Evolutionary conservation across 2,113 vertebrate genomes (phyloP), one percentile per base, ranked within the genome.

Genomic region (Helogale parvula): DNA sequence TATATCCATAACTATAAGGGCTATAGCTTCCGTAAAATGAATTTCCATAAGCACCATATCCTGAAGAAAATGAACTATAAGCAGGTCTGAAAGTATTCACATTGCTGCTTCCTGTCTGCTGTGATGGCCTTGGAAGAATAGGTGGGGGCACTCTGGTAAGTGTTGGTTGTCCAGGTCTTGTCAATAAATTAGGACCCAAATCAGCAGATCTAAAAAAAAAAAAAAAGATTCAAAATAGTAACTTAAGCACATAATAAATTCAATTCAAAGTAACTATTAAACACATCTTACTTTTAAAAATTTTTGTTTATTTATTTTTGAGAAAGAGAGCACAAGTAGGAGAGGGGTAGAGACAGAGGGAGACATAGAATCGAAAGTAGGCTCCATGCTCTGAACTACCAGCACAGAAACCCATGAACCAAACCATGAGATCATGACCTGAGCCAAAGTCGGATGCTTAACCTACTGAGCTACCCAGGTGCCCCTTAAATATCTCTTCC

Each of bases 61-160:
- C 99, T 29, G 99, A 98, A n/a, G 98, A 98, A 85, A 99, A 99
- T 2, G 99, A 99, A 89, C 97, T 99, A 38, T 99, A 99, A 2
- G 99, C 96, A 17, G 99, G 99, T 96, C 99, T 99, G 98, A 99
- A 99, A 69, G 98, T 21, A 50, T 97, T 99, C 95, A 99, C 92
- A 71, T 60, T 97, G 86, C 96, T 98, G 96, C 97, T 97, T 60
- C 98, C 98, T 0, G 99, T 96, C 98, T 99, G 99, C 96, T 99
- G 99, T 5, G 99, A 98, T 0, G 99, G 98, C 65, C 99, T 99
- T 71, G 99, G 99, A 60, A 99, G 99, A 83, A 99, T 94, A 1
- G 99, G 99, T 0, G 99, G 99, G 4, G 98, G 99, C 97, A 99
- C 98, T 71, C 99, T 99, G n/a, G 99, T 99, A 95, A 99, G 97